Conservation (phyloP, 2,888 invertebrate genomes). For the Ceratothoa steindachneri region DNA sequence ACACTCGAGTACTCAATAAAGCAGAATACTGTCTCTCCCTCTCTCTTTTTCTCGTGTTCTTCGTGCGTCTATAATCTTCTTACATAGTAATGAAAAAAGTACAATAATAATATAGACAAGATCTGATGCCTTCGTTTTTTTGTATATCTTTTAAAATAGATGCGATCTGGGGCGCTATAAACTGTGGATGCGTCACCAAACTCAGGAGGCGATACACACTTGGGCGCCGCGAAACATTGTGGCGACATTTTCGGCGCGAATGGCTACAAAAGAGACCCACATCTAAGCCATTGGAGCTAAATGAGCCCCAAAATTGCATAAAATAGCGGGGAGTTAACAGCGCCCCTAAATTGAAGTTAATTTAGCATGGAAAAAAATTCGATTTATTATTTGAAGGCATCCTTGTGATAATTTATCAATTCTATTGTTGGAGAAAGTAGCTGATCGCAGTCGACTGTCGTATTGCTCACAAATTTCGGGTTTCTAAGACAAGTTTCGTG, state of each 20-base stretch:
- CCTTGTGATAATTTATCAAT: neutral
- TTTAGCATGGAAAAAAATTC: neutral
- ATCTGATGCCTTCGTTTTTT: no score
- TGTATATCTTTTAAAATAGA: no score
- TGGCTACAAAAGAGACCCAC: neutral
- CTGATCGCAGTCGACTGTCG: no score
- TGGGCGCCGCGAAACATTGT: neutral
- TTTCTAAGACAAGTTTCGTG: no score
- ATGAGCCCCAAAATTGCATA: constrained; percentile 9
- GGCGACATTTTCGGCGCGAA: neutral
- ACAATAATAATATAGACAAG: no score
- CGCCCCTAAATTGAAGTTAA: neutral
- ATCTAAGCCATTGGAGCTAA: neutral
- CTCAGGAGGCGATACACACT: neutral
- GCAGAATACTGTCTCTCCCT: no score
- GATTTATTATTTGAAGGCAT: neutral
- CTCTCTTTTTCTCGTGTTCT: no score
- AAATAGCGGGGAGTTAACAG: neutral
- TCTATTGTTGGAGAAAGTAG: no score
- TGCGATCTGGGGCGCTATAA: no score
- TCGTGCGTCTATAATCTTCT: no score
- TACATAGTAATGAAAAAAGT: neutral
- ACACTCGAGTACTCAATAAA: neutral
- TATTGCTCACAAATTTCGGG: no score
- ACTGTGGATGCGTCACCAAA: neutral